Percentiles rank a stretch among this genome's conserved stretches.
phyloP scores from a whole-genome alignment of 1,140 invertebrate species.

The Cyphomyrmex costatus region DNA sequence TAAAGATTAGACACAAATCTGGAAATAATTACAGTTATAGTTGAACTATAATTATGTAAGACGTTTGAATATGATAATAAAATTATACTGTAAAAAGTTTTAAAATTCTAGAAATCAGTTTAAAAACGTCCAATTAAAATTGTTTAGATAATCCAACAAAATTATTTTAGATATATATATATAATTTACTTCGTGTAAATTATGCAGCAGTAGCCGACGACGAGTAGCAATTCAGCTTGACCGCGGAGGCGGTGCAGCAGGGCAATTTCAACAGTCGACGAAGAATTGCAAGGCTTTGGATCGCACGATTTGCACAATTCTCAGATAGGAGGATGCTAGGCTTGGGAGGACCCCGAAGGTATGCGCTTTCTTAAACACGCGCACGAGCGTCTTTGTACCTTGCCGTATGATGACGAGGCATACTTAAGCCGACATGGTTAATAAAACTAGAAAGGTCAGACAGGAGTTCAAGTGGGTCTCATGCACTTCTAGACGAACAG shows the following conservation, averaged over 20 bases:
- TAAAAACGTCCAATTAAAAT: background rate
- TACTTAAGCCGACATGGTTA: constrained; percentile 77
- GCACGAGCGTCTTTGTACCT: constrained; percentile 68
- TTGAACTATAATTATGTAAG: background rate
- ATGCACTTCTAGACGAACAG: constrained; percentile 39
- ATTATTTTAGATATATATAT: no score
- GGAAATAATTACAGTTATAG: background rate
- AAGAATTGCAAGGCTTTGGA: constrained; percentile 37
- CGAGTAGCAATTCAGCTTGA: background rate
- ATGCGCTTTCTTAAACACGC: constrained; percentile 71
- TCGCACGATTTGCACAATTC: constrained; percentile 81
- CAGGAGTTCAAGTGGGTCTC: constrained; percentile 75
- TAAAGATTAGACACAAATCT: background rate
- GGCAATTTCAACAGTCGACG: constrained; percentile 9
- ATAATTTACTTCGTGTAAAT: background rate
- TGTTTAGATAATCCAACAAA: background rate
- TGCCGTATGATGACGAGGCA: constrained; percentile 79
- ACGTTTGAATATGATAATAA: background rate
- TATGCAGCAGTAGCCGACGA: background rate
- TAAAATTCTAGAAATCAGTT: background rate
- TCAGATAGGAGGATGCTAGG: constrained; percentile 70
- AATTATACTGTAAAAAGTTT: background rate
- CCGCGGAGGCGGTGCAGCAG: background rate
- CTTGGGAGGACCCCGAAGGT: constrained; percentile 79
- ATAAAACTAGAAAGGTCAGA: constrained; percentile 84